Conservation (phyloP, 2,888 invertebrate species). For the Drosophila affinis region DNA sequence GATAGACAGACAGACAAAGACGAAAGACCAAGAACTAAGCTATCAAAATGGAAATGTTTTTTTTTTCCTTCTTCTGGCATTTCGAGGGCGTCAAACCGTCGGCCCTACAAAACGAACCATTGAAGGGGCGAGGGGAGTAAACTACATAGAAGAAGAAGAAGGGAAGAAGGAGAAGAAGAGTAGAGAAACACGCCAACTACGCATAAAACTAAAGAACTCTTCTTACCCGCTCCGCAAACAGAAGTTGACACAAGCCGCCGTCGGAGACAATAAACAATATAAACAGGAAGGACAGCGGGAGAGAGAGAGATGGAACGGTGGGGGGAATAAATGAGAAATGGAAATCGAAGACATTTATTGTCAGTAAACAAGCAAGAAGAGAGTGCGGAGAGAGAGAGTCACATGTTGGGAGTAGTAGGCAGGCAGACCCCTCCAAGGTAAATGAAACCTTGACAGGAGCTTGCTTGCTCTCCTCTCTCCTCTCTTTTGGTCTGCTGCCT, state of each 20-base stretch:
- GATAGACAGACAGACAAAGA: not conserved
- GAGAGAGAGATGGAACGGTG: not conserved
- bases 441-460: not conserved
- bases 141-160: not conserved
- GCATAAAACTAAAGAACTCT: slow-evolving; percentile 50
- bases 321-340: not conserved
- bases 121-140: not conserved
- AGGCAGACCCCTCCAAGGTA: slow-evolving; percentile 15
- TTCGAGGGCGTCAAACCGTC: slow-evolving; percentile 54
- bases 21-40: slow-evolving; percentile 24
- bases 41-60: slow-evolving; percentile 64
- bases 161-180: not conserved
- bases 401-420: not conserved
- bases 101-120: slow-evolving; percentile 22
- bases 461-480: not conserved
- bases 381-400: not conserved
- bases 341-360: slow-evolving; percentile 4
- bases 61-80: slow-evolving; percentile 37
- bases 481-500: slow-evolving; percentile 26
- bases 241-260: slow-evolving; percentile 45
- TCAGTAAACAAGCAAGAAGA: slow-evolving; percentile 7
- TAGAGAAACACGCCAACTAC: slow-evolving; percentile 58
- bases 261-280: slow-evolving; percentile 45
- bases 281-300: slow-evolving; percentile 28
- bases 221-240: slow-evolving; percentile 2